A percentile compares a stretch with the other conserved stretches of the same genome.
Conservation (phyloP, 2,888 invertebrate species). For the Hirtodrosophila trivittata region DNA sequence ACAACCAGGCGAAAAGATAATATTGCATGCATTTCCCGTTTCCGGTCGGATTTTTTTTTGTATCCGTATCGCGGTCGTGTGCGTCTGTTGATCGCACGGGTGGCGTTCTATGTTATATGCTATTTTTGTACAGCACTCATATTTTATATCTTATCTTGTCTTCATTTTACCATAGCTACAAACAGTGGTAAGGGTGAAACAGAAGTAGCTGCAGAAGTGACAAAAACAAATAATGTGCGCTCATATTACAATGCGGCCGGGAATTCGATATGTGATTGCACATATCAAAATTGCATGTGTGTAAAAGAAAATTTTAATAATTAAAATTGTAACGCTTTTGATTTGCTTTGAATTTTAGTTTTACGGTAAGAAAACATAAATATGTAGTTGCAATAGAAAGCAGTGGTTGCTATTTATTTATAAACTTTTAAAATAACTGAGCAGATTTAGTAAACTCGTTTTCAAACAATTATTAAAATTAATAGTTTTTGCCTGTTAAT, state of each 20-base stretch:
- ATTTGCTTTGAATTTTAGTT: too few relatives aligned
- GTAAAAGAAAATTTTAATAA: too few relatives aligned
- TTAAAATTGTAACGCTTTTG: too few relatives aligned
- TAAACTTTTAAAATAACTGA: too few relatives aligned
- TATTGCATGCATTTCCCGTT: slow-evolving; percentile 69
- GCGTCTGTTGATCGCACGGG: slow-evolving; percentile 39
- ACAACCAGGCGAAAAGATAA: slow-evolving; percentile 55
- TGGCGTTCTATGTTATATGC: slow-evolving; percentile 38
- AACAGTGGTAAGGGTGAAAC: slow-evolving; percentile 22
- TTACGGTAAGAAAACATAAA: not conserved
- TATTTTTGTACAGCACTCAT: slow-evolving; percentile 61
- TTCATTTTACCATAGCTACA: slow-evolving; percentile 30
- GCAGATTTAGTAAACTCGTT: too few relatives aligned
- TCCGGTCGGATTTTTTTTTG: slow-evolving; percentile 54
- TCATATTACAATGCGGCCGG: slow-evolving; percentile 8
- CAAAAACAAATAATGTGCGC: slow-evolving; percentile 51
- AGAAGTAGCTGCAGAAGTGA: slow-evolving; percentile 26
- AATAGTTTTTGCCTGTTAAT: too few relatives aligned
- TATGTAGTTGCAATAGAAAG: too few relatives aligned
- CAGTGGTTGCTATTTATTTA: too few relatives aligned
- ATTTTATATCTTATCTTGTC: slow-evolving; percentile 62
- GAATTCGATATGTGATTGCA: too few relatives aligned
- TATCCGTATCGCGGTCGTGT: slow-evolving; percentile 14
- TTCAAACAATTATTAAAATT: too few relatives aligned
- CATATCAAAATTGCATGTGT: too few relatives aligned